Evolutionary conservation across 2,888 invertebrate genomes (phyloP).

Genomic region (Chrysomela aeneicollis): DNA sequence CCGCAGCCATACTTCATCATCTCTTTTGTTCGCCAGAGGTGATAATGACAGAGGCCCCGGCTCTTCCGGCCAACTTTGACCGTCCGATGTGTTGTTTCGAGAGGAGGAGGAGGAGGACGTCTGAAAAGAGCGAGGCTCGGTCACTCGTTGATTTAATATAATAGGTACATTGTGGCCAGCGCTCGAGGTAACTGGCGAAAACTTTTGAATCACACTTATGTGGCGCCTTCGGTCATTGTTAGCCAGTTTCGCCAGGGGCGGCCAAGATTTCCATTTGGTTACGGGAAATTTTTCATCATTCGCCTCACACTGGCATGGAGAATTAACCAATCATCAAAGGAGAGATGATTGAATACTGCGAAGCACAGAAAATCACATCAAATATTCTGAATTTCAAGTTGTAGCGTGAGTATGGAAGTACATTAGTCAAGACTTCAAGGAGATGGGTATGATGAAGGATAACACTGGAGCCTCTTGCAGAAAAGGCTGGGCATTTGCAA

Average conservation of each 20-base stretch:
- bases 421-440: too few species aligned
- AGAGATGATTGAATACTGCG: too few species aligned
- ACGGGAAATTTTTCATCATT: too few species aligned
- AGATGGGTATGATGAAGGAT: too few species aligned
- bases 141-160: constrained; percentile 58
- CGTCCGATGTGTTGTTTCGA: constrained; percentile 56
- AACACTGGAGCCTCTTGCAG: too few species aligned
- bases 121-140: constrained; percentile 41
- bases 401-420: too few species aligned
- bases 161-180: constrained; percentile 58
- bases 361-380: too few species aligned
- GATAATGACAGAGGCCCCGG: constrained; percentile 60
- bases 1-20: constrained; percentile 58
- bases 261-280: too few species aligned
- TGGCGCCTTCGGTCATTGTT: constrained; percentile 54
- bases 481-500: too few species aligned
- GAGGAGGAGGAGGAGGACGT: constrained; percentile 44
- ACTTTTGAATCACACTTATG: constrained; percentile 56
- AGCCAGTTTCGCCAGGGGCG: constrained; percentile 22
- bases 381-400: too few species aligned
- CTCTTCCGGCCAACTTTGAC: constrained; percentile 58
- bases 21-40: constrained; percentile 60
- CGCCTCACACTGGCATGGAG: too few species aligned
- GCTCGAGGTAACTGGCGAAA: constrained; percentile 57
- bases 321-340: too few species aligned